Conservation (phyloP, 2,888 invertebrate genomes). For the Graphium colonna region DNA sequence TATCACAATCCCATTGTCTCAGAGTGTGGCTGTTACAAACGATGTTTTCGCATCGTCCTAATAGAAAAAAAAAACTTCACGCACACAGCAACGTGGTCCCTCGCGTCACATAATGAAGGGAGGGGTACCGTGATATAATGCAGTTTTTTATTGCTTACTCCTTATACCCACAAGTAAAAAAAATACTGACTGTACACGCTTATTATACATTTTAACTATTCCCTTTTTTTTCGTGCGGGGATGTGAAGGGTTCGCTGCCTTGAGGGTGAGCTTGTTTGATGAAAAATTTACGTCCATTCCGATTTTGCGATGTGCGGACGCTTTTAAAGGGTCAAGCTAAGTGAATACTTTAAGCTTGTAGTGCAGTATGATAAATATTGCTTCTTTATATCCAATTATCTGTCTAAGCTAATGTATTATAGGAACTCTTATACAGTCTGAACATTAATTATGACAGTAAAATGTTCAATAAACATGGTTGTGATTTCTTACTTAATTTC, state of each 20-base stretch:
- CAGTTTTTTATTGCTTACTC: slow-evolving; percentile 78
- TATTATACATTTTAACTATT: slow-evolving; percentile 76
- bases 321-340: slow-evolving; percentile 44
- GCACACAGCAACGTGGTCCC: slow-evolving; percentile 50
- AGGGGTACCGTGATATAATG: slow-evolving; percentile 76
- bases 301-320: slow-evolving; percentile 51
- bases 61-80: slow-evolving; percentile 46
- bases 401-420: no score
- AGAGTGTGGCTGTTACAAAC: slow-evolving; percentile 17
- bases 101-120: slow-evolving; percentile 70
- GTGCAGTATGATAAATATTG: no score
- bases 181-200: slow-evolving; percentile 62
- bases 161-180: slow-evolving; percentile 75
- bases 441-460: no score
- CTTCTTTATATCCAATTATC: no score
- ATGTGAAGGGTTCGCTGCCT: slow-evolving; percentile 70
- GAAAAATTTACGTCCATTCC: slow-evolving; percentile 70
- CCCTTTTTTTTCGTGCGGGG: slow-evolving; percentile 62
- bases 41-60: slow-evolving; percentile 28
- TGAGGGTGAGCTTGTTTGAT: slow-evolving; percentile 63
- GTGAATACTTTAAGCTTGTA: no score
- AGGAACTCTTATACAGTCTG: no score
- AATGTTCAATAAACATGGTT: no score
- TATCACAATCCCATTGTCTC: slow-evolving; percentile 20
- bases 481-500: no score